Evolutionary conservation across 2,888 invertebrate species (phyloP).

Genomic region (Eucriotettix oculatus): DNA sequence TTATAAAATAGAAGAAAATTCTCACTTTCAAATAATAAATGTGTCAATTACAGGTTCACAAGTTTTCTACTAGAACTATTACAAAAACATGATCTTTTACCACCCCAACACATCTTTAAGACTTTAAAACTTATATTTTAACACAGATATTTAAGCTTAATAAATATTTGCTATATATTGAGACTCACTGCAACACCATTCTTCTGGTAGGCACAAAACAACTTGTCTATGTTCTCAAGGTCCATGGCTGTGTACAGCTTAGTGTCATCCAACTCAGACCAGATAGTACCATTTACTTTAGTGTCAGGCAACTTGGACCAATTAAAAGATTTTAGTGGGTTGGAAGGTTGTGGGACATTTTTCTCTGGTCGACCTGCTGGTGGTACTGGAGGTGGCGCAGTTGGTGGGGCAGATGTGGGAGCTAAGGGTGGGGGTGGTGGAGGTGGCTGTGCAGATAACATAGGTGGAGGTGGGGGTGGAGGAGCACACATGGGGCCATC

Average conservation of each 20-base stretch:
- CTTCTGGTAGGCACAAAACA: constrained; percentile 90
- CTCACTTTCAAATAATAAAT: too few species aligned
- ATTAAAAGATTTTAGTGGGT: constrained; percentile 90
- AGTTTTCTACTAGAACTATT: too few species aligned
- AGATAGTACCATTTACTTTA: constrained; percentile 83
- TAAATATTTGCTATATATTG: too few species aligned
- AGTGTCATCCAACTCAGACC: constrained; percentile 86
- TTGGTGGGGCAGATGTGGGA: constrained; percentile 30
- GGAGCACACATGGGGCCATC: constrained; percentile 25
- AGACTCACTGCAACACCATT: constrained; percentile 59
- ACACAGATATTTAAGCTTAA: too few species aligned
- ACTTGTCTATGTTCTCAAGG: constrained; percentile 75
- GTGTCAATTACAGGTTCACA: too few species aligned
- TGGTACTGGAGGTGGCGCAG: constrained; percentile 17
- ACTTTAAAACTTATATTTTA: too few species aligned
- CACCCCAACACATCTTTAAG: too few species aligned
- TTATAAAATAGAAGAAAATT: too few species aligned
- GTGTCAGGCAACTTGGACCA: constrained; percentile 91
- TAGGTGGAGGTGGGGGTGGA: constrained; percentile 39
- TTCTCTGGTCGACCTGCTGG: constrained; percentile 33
- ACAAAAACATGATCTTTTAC: too few species aligned
- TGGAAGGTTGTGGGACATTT: constrained; percentile 83
- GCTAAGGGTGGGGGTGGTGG: constrained; percentile 23
- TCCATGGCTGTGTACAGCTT: constrained; percentile 85
- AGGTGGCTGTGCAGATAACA: constrained; percentile 35